Evolutionary conservation across 2,888 invertebrate species (phyloP).

Genomic region (Helleia helle): DNA sequence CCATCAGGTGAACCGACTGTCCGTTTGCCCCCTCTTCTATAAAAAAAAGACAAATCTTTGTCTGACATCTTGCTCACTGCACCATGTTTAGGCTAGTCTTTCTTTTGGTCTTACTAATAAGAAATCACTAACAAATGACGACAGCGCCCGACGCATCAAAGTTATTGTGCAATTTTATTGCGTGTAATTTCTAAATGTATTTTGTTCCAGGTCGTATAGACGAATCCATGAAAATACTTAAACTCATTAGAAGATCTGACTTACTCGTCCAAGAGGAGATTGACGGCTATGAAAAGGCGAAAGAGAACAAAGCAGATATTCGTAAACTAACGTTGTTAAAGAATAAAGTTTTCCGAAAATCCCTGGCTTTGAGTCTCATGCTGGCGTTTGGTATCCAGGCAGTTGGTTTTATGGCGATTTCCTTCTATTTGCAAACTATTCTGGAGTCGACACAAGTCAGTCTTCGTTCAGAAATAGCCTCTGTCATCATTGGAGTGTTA

Average conservation of each 20-base stretch:
- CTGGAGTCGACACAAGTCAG: slow-evolving; percentile 35
- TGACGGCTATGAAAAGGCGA: slow-evolving; percentile 29
- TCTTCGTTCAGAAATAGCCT: slow-evolving; percentile 33
- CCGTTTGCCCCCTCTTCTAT: too few relatives aligned
- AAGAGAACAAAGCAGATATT: slow-evolving; percentile 12
- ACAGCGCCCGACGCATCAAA: too few relatives aligned
- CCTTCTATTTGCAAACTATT: slow-evolving; percentile 41
- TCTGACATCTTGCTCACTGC: too few relatives aligned
- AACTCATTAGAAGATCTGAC: slow-evolving; percentile 35
- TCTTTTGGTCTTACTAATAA: too few relatives aligned
- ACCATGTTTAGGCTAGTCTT: too few relatives aligned
- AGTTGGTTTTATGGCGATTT: slow-evolving; percentile 35
- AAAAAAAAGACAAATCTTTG: too few relatives aligned
- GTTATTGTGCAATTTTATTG: too few relatives aligned
- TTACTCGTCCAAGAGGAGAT: slow-evolving; percentile 33
- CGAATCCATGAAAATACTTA: slow-evolving; percentile 33
- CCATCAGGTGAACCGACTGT: too few relatives aligned
- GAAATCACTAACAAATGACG: too few relatives aligned
- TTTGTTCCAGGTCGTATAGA: slow-evolving; percentile 33
- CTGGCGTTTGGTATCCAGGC: slow-evolving; percentile 25
- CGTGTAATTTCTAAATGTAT: too few relatives aligned
- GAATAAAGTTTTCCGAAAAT: slow-evolving; percentile 25
- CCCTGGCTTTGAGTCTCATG: slow-evolving; percentile 21
- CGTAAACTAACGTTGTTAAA: slow-evolving; percentile 21
- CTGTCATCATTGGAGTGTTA: slow-evolving; percentile 38